Base-by-base conservation (phyloP, 2,888 invertebrate species). In the Sphaeridia pumilis region DNA sequence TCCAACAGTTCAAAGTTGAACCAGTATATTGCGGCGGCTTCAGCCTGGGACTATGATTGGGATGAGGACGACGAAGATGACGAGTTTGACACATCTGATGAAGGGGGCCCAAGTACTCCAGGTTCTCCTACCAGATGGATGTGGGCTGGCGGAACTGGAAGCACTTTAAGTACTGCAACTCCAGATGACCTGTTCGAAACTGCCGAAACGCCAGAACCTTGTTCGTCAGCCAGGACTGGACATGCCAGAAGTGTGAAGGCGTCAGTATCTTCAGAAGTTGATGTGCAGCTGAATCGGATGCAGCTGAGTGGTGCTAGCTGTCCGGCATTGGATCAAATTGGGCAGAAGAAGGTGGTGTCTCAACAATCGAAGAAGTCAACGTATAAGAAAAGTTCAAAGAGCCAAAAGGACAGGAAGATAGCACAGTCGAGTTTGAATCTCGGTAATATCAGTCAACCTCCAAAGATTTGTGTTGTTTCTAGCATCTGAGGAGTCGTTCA, bases 31-130 rank as follows among this genome's bases (percentile, higher is more conserved):
- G 24, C 45, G 1, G 45, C 51, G 4, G 36, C 46, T 17, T 51
- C 51, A 1, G 45, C 51, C 25, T 51, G 51, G 51, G 51, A 51
- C 3, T 51, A 46, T 27, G 51, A 51, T 20, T 35, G 38, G 7
- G 49, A 26, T 24, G 17, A 28, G 14, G 48, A 38, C 10, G 49
- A 49, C 5, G 49, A 43, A 25, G 38, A 7, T 38, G 12, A 17
- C 12, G 38, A 17, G 20, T 14, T 17, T 17, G 38, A 38, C 7
- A 5, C 5, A n/a, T n/a, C n/a, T n/a, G n/a, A n/a, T n/a, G n/a
- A n/a, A n/a, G n/a, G n/a, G n/a, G n/a, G n/a, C n/a, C n/a, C n/a
- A 31, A 31, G 17, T 38, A 17, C 38, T 5, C 20, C 20, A 17
- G 38, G 12, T 7, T 38, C 38, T 17, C 5, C 38, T 7, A 38